phyloP scores from a whole-genome alignment of 2,797 vertebrate species.

The Tragopan temminckii region DNA sequence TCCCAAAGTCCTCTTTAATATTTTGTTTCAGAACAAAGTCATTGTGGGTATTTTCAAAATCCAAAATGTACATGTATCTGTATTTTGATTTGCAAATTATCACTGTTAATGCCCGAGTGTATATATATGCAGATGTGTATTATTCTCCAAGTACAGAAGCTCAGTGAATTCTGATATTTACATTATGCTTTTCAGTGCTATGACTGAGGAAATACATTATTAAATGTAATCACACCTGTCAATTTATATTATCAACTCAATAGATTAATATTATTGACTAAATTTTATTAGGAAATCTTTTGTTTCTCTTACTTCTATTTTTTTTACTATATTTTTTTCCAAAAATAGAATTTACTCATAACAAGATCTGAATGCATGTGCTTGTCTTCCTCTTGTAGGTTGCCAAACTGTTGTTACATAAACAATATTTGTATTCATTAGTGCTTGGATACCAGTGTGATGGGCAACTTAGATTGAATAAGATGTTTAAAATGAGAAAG shows the following conservation, averaged over 20 bases:
- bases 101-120: background rate
- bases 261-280: background rate
- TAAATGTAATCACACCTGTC: background rate
- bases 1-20: background rate
- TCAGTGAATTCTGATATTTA: background rate
- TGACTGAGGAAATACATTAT: background rate
- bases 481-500: background rate
- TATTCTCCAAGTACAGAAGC: background rate
- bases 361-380: background rate
- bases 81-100: background rate
- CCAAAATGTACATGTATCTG: background rate
- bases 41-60: background rate
- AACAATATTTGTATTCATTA: slow-evolving; percentile 19
- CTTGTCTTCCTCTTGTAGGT: background rate
- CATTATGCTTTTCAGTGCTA: background rate
- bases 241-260: slow-evolving; percentile 12
- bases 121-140: background rate
- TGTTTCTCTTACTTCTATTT: background rate
- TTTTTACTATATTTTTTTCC: background rate
- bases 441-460: background rate
- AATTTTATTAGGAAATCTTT: slow-evolving; percentile 36
- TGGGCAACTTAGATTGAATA: background rate
- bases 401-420: slow-evolving; percentile 11
- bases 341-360: background rate
- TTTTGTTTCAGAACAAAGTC: background rate